phyloP scores from a whole-genome alignment of 1,140 invertebrate species.

The Himalopsyche phryganea region DNA sequence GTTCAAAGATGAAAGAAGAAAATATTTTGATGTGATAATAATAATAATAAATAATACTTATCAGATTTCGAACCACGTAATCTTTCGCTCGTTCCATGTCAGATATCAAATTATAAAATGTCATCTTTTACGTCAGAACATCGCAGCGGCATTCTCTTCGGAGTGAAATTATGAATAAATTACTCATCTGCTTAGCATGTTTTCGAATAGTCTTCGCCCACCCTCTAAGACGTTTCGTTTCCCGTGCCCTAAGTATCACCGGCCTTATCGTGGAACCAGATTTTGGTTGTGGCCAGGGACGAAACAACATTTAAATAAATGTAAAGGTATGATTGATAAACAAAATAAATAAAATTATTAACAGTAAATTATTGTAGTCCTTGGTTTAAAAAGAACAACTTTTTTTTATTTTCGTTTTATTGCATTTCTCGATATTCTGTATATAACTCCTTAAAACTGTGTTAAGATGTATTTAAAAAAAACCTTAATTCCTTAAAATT shows the following conservation, averaged over 20 bases:
- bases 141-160: conserved; percentile 8
- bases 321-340: too few species aligned
- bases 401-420: not conserved
- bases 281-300: too few species aligned
- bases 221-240: not conserved
- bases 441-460: too few species aligned
- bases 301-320: too few species aligned
- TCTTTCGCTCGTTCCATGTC: conserved; percentile 14
- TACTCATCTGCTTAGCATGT: conserved; percentile 25
- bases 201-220: conserved; percentile 10
- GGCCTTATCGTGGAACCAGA: not conserved
- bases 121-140: conserved; percentile 13
- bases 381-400: not conserved
- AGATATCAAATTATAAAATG: conserved; percentile 36
- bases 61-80: conserved; percentile 32
- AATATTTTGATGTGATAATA: too few species aligned
- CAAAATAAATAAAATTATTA: not conserved
- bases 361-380: not conserved
- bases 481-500: too few species aligned
- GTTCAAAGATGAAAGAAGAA: too few species aligned
- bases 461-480: too few species aligned
- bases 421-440: too few species aligned
- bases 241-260: not conserved
- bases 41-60: conserved; percentile 1
- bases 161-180: conserved; percentile 34